These are phyloP conservation scores for Drosophila gaucha DNA, from an alignment of 2,888 invertebrate genomes.

Conservation along the genomic window DNA sequence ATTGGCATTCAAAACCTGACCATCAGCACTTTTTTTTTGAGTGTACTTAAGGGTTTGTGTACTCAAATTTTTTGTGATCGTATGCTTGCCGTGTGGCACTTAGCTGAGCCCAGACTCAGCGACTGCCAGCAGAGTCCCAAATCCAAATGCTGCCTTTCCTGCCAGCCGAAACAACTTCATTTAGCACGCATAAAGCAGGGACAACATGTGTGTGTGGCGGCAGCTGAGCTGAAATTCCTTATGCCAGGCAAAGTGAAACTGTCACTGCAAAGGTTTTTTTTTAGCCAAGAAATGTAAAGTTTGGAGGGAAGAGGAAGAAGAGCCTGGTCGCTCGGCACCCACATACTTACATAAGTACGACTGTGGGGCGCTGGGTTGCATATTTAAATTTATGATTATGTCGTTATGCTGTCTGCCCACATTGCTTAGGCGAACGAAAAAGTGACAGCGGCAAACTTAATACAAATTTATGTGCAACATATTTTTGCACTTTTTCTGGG, in stretches of 20 bases:
- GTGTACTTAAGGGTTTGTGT: constrained; percentile 6
- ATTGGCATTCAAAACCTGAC: background rate
- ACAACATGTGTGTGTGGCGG: constrained; percentile 69
- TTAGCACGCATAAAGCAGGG: constrained; percentile 73
- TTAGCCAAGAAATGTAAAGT: constrained; percentile 62
- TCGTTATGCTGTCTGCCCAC: constrained; percentile 78
- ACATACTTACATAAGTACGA: constrained; percentile 24
- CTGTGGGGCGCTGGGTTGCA: constrained; percentile 58
- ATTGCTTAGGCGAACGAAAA: constrained; percentile 70
- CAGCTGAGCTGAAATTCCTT: constrained; percentile 59
- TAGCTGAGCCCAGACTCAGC: constrained; percentile 12
- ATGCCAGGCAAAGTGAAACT: constrained; percentile 75
- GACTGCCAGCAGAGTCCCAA: background rate
- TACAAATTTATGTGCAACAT: constrained; percentile 82
- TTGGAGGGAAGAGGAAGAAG: background rate
- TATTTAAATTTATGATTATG: constrained; percentile 83
- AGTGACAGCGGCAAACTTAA: constrained; percentile 79
- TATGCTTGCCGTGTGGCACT: constrained; percentile 20
- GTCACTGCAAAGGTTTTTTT: constrained; percentile 66
- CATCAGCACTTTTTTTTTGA: background rate
- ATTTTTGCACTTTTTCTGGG: constrained; percentile 72
- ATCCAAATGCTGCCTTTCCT: background rate
- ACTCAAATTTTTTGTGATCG: constrained; percentile 6
- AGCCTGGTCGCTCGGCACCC: too few species aligned
- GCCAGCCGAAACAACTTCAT: constrained; percentile 63